Percentiles rank a stretch among this genome's conserved stretches.
Evolutionary conservation across 2,797 vertebrate genomes (phyloP).

Genomic region (Lepilemur septentrionalis): DNA sequence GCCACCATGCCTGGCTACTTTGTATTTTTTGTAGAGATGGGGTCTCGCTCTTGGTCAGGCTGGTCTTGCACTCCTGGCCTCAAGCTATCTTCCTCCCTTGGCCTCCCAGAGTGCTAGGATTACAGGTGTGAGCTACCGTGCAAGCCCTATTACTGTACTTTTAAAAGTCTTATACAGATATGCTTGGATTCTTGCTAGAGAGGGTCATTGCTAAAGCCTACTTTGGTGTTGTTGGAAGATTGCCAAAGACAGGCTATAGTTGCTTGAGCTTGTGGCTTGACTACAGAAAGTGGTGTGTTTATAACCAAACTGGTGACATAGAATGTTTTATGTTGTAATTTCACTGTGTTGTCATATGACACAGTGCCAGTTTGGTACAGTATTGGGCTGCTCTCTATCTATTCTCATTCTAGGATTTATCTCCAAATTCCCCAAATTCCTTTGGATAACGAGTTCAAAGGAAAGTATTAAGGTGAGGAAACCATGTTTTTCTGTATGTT

Average conservation of each 20-base stretch:
- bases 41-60: too few relatives aligned
- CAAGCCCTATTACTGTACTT: not conserved
- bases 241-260: not conserved
- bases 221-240: not conserved
- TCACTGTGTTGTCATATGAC: not conserved
- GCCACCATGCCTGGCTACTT: too few relatives aligned
- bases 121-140: too few relatives aligned
- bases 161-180: not conserved
- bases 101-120: too few relatives aligned
- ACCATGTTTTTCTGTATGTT: not conserved
- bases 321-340: not conserved
- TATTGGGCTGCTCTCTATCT: not conserved
- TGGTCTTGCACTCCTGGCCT: too few relatives aligned
- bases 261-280: not conserved
- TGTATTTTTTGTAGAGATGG: too few relatives aligned
- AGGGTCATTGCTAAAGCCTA: not conserved
- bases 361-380: not conserved
- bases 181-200: not conserved
- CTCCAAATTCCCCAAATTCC: not conserved
- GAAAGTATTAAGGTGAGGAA: not conserved
- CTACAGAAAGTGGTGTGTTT: not conserved
- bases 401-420: not conserved
- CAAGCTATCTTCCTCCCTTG: too few relatives aligned
- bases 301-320: not conserved
- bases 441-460: not conserved